Conservation (phyloP, 2,797 vertebrate genomes). For the Helicolenus hilgendorfi region DNA sequence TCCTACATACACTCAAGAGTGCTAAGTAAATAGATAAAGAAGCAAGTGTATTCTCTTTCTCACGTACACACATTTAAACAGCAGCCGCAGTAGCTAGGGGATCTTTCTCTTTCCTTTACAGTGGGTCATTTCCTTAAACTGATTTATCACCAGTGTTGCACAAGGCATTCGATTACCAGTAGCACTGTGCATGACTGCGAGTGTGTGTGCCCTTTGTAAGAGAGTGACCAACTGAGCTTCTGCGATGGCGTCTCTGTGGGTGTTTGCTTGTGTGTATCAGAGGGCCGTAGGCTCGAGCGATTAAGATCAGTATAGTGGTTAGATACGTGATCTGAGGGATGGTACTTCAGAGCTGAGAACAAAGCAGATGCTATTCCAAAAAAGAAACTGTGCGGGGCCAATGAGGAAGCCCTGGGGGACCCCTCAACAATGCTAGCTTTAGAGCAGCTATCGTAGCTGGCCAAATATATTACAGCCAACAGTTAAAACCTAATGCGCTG, state of each 20-base stretch:
- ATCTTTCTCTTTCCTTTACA: conserved; percentile 36
- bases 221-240: conserved; percentile 23
- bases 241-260: conserved; percentile 14
- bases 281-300: conserved; percentile 40
- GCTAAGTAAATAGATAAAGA: conserved; percentile 25
- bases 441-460: conserved; percentile 47
- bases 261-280: conserved; percentile 1
- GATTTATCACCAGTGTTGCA: conserved; percentile 66
- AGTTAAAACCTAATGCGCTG: conserved; percentile 50
- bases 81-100: neutral
- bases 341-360: conserved; percentile 56
- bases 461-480: conserved; percentile 61
- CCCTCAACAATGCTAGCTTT: conserved; percentile 60
- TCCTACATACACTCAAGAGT: neutral
- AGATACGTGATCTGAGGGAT: conserved; percentile 55
- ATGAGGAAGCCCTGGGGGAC: conserved; percentile 56
- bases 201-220: conserved; percentile 6
- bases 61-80: conserved; percentile 37
- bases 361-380: conserved; percentile 67
- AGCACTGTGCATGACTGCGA: neutral
- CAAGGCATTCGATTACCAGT: conserved; percentile 32
- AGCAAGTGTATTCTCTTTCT: conserved; percentile 17
- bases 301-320: conserved; percentile 51
- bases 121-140: conserved; percentile 51
- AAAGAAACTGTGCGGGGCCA: conserved; percentile 56